A percentile compares a stretch with the other conserved stretches of the same genome.
Conservation (phyloP, 2,888 invertebrate genomes). For the Cheilosia grossa region DNA sequence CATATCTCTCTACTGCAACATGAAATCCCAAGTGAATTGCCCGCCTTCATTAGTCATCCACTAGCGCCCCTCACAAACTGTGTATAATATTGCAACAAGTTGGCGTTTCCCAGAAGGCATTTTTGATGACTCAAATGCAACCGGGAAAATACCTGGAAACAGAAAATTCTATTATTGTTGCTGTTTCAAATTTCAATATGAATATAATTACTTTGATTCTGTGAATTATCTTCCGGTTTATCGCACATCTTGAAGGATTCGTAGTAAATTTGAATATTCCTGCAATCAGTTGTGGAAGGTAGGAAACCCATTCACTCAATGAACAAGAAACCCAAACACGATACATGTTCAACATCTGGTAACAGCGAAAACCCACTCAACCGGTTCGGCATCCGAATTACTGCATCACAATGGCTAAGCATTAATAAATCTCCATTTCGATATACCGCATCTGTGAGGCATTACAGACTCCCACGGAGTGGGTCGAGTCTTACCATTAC, state of each 20-base stretch:
- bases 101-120: not conserved
- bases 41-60: conserved; percentile 20
- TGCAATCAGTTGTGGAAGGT: not conserved
- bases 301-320: not conserved
- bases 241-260: too few species aligned
- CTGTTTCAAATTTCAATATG: too few species aligned
- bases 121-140: conserved; percentile 1
- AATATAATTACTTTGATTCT: too few species aligned
- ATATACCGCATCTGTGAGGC: conserved; percentile 13
- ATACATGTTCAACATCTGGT: conserved; percentile 21
- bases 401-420: conserved; percentile 29
- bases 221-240: too few species aligned
- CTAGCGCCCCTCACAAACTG: not conserved
- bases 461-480: conserved; percentile 3
- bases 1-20: not conserved
- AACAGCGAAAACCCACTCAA: conserved; percentile 25
- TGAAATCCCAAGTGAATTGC: not conserved
- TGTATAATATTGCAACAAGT: conserved; percentile 7
- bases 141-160: not conserved
- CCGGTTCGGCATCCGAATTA: conserved; percentile 36
- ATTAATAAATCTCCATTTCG: conserved; percentile 37
- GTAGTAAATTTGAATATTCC: too few species aligned
- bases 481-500: conserved; percentile 24
- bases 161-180: too few species aligned
- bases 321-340: not conserved